These are phyloP conservation scores for Galago senegalensis DNA, from an alignment of 2,797 vertebrate genomes.

Conservation along the genomic window DNA sequence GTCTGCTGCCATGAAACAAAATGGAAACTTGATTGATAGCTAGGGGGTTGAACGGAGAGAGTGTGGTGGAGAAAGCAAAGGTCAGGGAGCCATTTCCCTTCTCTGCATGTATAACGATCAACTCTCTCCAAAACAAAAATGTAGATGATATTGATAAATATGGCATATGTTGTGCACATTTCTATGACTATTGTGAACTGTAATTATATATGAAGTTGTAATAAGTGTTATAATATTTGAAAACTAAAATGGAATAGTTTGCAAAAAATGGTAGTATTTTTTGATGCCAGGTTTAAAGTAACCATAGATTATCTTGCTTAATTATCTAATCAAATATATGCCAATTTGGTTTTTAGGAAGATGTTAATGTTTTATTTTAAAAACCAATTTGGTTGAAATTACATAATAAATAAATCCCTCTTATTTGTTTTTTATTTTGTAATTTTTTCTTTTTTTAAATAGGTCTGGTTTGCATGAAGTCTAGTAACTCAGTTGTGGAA, in stretches of 20 bases:
- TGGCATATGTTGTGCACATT: conserved; percentile 94
- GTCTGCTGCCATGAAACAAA: conserved; percentile 99
- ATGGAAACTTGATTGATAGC: conserved; percentile 99
- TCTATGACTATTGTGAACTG: conserved; percentile 92
- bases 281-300: conserved; percentile 57
- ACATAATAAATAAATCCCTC: neutral
- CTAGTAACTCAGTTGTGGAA: conserved; percentile 99
- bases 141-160: conserved; percentile 94
- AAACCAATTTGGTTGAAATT: conserved; percentile 39
- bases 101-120: conserved; percentile 92
- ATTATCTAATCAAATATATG: neutral
- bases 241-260: conserved; percentile 54
- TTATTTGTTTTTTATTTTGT: conserved; percentile 45
- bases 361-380: conserved; percentile 56
- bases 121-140: conserved; percentile 90
- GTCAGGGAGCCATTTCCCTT: conserved; percentile 93
- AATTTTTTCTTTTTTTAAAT: conserved; percentile 78
- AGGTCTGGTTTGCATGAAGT: conserved; percentile 99
- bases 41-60: conserved; percentile 92
- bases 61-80: conserved; percentile 93
- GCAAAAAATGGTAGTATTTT: conserved; percentile 47
- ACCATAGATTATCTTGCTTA: neutral
- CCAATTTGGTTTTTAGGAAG: neutral
- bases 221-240: conserved; percentile 84
- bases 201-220: conserved; percentile 93